These are phyloP conservation scores for Elephas maximus DNA, from an alignment of 2,113 vertebrate genomes.

Conservation along the genomic window DNA sequence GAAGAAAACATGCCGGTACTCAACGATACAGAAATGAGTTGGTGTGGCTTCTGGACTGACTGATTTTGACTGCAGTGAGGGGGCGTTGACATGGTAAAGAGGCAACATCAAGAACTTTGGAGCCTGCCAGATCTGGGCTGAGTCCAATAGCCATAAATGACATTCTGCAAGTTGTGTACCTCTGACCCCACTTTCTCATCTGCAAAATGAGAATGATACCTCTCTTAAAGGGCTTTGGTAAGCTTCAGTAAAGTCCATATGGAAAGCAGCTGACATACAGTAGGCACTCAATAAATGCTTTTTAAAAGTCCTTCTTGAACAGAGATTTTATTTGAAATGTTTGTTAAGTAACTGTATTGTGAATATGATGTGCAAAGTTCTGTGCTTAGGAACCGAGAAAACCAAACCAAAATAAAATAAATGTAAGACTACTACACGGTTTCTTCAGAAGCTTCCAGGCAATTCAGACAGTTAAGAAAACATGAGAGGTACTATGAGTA, in stretches of 20 bases:
- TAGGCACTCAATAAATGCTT: not conserved
- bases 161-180: not conserved
- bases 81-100: too few relatives aligned
- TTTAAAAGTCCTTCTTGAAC: not conserved
- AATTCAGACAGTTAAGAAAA: not conserved
- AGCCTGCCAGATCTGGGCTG: not conserved
- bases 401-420: not conserved
- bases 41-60: not conserved
- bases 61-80: not conserved
- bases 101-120: not conserved
- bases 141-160: not conserved
- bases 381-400: not conserved
- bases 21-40: not conserved
- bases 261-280: not conserved
- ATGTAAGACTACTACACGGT: not conserved
- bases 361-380: not conserved
- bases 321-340: slow-evolving; percentile 46
- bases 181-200: not conserved
- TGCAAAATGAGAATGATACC: not conserved
- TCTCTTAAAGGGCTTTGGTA: not conserved
- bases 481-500: not conserved
- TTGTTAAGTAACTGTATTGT: not conserved
- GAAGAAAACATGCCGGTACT: not conserved
- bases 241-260: slow-evolving; percentile 17
- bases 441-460: not conserved